Evolutionary conservation across 2,113 vertebrate genomes (phyloP).

Genomic region (Bettongia penicillata): DNA sequence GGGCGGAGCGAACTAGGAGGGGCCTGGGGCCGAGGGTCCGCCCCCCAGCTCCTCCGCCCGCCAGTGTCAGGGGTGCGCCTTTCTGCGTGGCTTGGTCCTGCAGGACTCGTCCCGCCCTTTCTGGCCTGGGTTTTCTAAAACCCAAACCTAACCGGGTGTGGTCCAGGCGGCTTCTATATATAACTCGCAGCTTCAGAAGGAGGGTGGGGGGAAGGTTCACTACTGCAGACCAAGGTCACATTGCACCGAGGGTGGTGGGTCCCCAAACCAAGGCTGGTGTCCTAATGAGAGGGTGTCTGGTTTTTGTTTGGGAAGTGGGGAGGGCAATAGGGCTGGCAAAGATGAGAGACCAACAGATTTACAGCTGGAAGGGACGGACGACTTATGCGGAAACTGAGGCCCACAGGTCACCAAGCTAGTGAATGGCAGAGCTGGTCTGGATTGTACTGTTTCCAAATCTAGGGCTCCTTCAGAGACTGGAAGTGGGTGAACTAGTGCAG

Average conservation of each 20-base stretch:
- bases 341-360: neutral
- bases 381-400: neutral
- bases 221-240: neutral
- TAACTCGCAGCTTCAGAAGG: neutral
- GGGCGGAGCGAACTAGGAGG: slow-evolving; percentile 41
- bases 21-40: slow-evolving; percentile 11
- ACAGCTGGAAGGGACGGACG: neutral
- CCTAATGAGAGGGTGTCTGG: neutral
- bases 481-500: neutral
- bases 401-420: neutral
- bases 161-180: neutral
- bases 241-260: too few relatives aligned
- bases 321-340: neutral
- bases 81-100: slow-evolving; percentile 1
- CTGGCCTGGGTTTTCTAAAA: slow-evolving; percentile 35
- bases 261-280: neutral
- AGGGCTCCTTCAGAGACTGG: neutral
- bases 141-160: neutral
- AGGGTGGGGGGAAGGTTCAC: neutral
- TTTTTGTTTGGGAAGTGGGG: neutral
- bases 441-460: neutral
- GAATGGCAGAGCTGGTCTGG: neutral
- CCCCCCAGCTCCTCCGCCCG: slow-evolving; percentile 19
- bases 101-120: slow-evolving; percentile 37
- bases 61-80: neutral